phyloP scores from a whole-genome alignment of 2,888 invertebrate species.

The Osmoderma eremita region DNA sequence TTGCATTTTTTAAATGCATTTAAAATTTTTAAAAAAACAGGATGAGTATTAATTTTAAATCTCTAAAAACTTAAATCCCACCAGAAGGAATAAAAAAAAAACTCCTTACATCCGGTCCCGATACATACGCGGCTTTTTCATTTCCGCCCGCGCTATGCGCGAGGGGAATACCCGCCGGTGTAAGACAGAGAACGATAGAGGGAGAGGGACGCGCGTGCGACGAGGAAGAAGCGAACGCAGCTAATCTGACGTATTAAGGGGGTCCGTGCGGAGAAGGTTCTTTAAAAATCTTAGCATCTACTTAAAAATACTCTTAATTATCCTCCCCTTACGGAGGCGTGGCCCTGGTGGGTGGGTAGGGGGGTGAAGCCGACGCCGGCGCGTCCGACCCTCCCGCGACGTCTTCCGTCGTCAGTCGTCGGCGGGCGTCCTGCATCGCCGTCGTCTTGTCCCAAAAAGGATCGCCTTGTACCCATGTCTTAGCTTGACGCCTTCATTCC shows the following conservation, averaged over 20 bases:
- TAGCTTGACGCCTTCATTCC: constrained; percentile 63
- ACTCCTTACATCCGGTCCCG: no score
- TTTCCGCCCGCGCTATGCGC: background rate
- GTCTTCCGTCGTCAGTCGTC: constrained; percentile 65
- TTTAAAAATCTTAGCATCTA: constrained; percentile 64
- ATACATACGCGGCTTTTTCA: background rate
- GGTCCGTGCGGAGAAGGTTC: constrained; percentile 44
- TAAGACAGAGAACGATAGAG: background rate
- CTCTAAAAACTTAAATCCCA: no score
- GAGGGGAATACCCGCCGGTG: background rate
- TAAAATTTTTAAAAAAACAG: no score
- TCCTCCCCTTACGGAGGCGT: constrained; percentile 61
- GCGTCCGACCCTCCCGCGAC: constrained; percentile 61
- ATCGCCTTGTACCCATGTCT: constrained; percentile 63
- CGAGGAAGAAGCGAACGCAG: constrained; percentile 7
- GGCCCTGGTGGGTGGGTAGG: constrained; percentile 54
- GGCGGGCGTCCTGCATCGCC: constrained; percentile 63
- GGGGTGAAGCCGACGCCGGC: constrained; percentile 59
- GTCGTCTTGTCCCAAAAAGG: constrained; percentile 59
- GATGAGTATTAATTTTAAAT: no score
- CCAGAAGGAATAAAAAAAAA: no score
- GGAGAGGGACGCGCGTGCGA: background rate
- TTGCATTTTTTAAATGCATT: no score
- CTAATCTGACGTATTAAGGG: constrained; percentile 36
- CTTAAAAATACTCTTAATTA: constrained; percentile 65